Percentiles rank a stretch among this genome's conserved stretches.
These are phyloP conservation scores for Heliothis virescens DNA, from an alignment of 1,140 invertebrate genomes.

Conservation along the genomic window DNA sequence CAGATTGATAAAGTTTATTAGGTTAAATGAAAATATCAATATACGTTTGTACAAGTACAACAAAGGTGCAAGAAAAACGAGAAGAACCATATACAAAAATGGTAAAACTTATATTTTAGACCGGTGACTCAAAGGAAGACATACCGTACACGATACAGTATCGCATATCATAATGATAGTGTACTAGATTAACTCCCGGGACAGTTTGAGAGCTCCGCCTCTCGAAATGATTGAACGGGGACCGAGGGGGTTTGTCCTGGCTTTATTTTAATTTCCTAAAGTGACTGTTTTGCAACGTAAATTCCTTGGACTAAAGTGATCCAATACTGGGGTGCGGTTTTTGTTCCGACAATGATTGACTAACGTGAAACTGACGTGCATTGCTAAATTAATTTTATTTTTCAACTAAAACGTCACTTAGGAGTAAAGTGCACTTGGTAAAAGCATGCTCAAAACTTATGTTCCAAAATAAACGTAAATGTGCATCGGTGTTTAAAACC, in stretches of 20 bases:
- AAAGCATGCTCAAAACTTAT: conserved; percentile 55
- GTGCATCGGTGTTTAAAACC: conserved; percentile 61
- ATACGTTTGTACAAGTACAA: background rate
- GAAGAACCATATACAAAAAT: background rate
- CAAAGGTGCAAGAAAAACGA: background rate
- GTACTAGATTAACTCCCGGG: conserved; percentile 74
- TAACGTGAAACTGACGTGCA: conserved; percentile 42
- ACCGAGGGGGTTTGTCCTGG: conserved; percentile 78
- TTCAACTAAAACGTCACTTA: conserved; percentile 42
- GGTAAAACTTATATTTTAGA: background rate
- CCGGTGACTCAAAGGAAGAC: background rate
- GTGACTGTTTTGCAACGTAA: conserved; percentile 82
- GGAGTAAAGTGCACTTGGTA: conserved; percentile 55
- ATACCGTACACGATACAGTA: conserved; percentile 55
- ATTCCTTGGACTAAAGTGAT: conserved; percentile 69
- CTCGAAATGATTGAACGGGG: conserved; percentile 85
- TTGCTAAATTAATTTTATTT: conserved; percentile 24
- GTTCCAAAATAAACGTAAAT: conserved; percentile 49
- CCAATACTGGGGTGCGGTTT: conserved; percentile 68
- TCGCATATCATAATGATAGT: conserved; percentile 65
- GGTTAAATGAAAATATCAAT: background rate
- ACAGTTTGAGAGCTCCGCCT: conserved; percentile 74
- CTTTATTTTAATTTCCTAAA: conserved; percentile 85
- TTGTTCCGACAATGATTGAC: conserved; percentile 60
- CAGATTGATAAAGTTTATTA: too few species aligned